Base-by-base conservation (phyloP, 2,113 vertebrate species). In the Mesembrinibis cayennensis region DNA sequence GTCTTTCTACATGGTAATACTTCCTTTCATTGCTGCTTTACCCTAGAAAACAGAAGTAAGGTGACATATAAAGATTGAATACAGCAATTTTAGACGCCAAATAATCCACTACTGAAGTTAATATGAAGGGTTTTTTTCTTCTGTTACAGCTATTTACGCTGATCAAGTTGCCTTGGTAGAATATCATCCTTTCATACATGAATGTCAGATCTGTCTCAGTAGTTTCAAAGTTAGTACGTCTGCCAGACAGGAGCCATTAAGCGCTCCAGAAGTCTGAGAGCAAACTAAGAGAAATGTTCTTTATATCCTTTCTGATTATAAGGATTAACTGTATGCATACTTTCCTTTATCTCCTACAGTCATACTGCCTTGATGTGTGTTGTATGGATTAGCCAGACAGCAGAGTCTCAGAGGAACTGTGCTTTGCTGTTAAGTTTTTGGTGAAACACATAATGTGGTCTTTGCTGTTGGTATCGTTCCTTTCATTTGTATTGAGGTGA, bases 331-430 rank as follows among this genome's bases (percentile, higher is more conserved):
- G 36, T 42, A 45, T 61, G 47, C 42, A 52, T 87, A 53, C 40
- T 82, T 83, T 82, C 38, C 56, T 95, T 95, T 78, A 92, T 89
- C 65, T 95, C 45, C n/a, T 32, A 10, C 71, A 76, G 61, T 63
- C 55, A 20, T 34, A 32, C 44, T 61, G 62, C 73, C 34, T 70
- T 81, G 50, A 66, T 82, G 59, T 78, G 78, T 73, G 32, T 67
- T 77, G 34, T 40, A 42, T 7, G 45, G 93, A 96, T 91, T 96
- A 93, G 53, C 18, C 52, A 56, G 90, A 34, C 67, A 77, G 38
- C 44, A 77, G 47, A 61, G 26, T 44, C 34, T 82, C 86, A 56
- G 50, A 81, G 45, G 67, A 91, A 12, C 11, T 59, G 49, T 79
- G 30, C 52, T 71, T 69, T 53, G 47, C 36, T 87, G 22, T 6